Base-by-base conservation (phyloP, 1,140 invertebrate species). In the Diachasmimorpha longicaudata region DNA sequence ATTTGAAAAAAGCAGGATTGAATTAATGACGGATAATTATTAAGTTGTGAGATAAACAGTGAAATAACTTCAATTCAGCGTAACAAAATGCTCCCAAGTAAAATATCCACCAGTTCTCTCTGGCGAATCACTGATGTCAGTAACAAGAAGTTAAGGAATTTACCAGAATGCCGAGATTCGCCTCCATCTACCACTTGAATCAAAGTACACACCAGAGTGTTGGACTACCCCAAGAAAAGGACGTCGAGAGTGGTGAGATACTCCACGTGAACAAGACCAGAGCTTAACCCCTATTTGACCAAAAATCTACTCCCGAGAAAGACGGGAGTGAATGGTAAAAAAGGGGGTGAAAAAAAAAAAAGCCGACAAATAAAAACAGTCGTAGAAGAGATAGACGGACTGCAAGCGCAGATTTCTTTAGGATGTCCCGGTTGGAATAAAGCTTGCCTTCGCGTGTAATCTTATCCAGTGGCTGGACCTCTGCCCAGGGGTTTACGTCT, bases 401-500 rank as follows among this genome's bases (percentile, higher is more conserved):
- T 68, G 36, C 9, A 16, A n/a, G 36, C 14, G 36, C 36, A 68
- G 66, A 68, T 68, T 68, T 68, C 36, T 68, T 66, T 13, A 37
- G 36, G n/a, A 23, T 19, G n/a, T 68, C 66, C 13, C 36, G 14
- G 31, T 36, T 36, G 8, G 4, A 68, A 37, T 1, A 66, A 31
- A 31, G 21, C 25, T 36, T n/a, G 13, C 25, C 25, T 31, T 14
- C 13, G 4, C 31, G 25, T 66, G 36, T 39, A 68, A 68, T 68
- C 66, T 68, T 68, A 68, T 68, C 66, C 66, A 37, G 25, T 68
- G 25, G 66, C 36, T 68, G 66, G 66, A 68, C 66, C 66, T 68
- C 10, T 68, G 66, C 66, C 66, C 66, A 68, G 36, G 66, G 66
- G 66, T 68, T 68, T 68, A 39, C 10, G 31, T 68, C 36, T 68